These are phyloP conservation scores for Cathartes aura DNA, from an alignment of 2,113 vertebrate genomes.

Conservation along the genomic window DNA sequence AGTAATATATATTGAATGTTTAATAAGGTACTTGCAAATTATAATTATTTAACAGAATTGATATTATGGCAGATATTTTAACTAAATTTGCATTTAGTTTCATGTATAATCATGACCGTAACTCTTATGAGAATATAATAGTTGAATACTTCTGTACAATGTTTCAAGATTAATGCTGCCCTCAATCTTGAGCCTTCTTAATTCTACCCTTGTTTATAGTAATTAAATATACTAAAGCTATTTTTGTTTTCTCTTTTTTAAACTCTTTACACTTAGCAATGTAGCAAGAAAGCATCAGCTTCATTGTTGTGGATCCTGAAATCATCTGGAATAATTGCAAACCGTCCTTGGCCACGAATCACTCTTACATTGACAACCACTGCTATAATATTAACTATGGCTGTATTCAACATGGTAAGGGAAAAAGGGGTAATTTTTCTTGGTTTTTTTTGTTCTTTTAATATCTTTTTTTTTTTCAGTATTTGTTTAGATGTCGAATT, in stretches of 20 bases:
- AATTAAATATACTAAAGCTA: background rate
- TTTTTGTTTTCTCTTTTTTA: background rate
- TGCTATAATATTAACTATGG: conserved; percentile 91
- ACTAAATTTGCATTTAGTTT: background rate
- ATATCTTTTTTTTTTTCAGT: background rate
- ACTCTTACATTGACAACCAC: conserved; percentile 92
- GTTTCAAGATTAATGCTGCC: background rate
- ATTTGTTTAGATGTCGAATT: background rate
- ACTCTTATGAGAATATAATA: background rate
- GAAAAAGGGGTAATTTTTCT: background rate
- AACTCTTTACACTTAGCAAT: conserved; percentile 80
- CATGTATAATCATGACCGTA: background rate
- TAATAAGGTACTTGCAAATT: background rate
- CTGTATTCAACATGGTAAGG: conserved; percentile 96
- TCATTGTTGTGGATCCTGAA: conserved; percentile 90
- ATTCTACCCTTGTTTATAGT: background rate
- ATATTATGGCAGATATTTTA: background rate
- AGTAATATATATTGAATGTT: background rate
- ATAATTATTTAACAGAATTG: background rate
- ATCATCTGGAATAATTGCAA: conserved; percentile 92
- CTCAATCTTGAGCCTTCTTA: background rate
- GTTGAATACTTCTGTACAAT: background rate
- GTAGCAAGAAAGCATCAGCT: conserved; percentile 89
- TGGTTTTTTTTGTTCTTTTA: rapidly evolving
- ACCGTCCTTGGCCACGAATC: conserved; percentile 92